Percentiles rank a stretch among this genome's conserved stretches.
Evolutionary conservation across 2,113 vertebrate genomes (phyloP).

Genomic region (Hipposideros armiger): DNA sequence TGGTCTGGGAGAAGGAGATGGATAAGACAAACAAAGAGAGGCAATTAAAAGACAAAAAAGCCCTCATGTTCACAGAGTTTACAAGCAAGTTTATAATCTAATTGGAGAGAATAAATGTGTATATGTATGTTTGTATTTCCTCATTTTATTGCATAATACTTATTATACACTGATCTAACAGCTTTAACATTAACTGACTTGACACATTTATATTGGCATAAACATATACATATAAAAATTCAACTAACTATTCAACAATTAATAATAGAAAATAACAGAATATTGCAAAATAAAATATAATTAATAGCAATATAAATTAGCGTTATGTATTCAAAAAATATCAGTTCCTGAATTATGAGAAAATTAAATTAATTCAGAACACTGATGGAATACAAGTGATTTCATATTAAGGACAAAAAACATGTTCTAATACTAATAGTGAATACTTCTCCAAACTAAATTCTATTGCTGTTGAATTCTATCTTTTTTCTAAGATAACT

Average conservation of each 20-base stretch:
- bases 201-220: neutral
- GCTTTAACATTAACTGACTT: neutral
- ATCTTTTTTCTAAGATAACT: neutral
- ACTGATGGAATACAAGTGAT: slow-evolving; percentile 5
- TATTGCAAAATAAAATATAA: slow-evolving; percentile 13
- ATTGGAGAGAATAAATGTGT: neutral
- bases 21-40: neutral
- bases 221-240: neutral
- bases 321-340: slow-evolving; percentile 10
- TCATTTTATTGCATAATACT: neutral
- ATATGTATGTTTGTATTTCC: neutral
- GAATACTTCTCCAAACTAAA: slow-evolving; percentile 20
- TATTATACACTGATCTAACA: neutral
- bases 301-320: neutral
- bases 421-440: neutral
- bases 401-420: slow-evolving; percentile 26
- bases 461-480: neutral
- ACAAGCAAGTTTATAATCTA: neutral
- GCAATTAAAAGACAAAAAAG: neutral
- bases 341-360: neutral
- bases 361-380: slow-evolving; percentile 34
- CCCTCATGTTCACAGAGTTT: neutral
- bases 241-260: slow-evolving; percentile 5
- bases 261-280: neutral
- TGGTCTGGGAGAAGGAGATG: neutral